Percentiles rank a stretch among this genome's conserved stretches.
Conservation (phyloP, 2,797 vertebrate species). For the Graptemys geographica region DNA sequence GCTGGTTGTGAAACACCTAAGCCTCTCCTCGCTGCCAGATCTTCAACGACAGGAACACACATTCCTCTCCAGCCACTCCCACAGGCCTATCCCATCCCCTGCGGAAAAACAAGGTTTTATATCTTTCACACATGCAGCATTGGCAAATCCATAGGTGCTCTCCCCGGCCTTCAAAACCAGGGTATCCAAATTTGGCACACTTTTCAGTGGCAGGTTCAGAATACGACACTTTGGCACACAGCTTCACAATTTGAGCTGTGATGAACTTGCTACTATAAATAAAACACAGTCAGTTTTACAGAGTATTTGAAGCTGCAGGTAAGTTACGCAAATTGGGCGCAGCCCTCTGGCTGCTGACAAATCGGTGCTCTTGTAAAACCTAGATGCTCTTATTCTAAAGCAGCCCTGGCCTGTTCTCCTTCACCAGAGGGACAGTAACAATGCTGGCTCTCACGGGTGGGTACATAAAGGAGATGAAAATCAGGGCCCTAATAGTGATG, state of each 20-base stretch:
- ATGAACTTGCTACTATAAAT: neutral
- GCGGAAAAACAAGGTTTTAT: neutral
- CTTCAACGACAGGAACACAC: neutral
- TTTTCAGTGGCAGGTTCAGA: neutral
- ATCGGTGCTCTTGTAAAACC: neutral
- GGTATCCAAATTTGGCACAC: neutral
- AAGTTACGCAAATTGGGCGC: neutral
- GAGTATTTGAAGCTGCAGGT: neutral
- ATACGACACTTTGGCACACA: neutral
- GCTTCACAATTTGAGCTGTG: neutral
- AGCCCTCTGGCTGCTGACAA: neutral
- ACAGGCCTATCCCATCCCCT: neutral
- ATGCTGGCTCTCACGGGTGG: neutral
- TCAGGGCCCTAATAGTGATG: neutral
- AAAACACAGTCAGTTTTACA: neutral
- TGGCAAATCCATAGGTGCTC: neutral
- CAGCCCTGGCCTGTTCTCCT: neutral
- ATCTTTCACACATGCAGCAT: fast-evolving
- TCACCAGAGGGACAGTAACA: neutral
- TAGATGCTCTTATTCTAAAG: neutral
- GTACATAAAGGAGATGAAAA: neutral
- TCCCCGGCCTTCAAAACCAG: neutral
- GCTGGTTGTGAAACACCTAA: fast-evolving
- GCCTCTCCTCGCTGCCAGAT: fast-evolving
- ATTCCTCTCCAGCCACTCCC: neutral